Percentiles rank a stretch among this genome's conserved stretches.
phyloP scores from a whole-genome alignment of 2,113 vertebrate genomes.

The Cochlearius cochlearius region DNA sequence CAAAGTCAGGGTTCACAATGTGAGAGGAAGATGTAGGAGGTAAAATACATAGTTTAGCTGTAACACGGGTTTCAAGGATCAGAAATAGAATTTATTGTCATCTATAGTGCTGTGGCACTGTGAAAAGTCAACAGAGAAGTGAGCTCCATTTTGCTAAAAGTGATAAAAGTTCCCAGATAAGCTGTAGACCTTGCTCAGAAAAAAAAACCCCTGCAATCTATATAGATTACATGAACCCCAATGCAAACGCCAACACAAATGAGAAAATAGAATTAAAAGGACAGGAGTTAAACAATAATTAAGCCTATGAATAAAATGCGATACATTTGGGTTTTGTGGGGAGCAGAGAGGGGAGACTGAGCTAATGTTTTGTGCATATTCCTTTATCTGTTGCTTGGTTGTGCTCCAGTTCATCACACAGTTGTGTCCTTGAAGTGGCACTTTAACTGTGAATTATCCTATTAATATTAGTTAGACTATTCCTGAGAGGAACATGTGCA shows the following conservation, averaged over 20 bases:
- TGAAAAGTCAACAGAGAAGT: background rate
- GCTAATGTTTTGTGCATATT: background rate
- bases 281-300: background rate
- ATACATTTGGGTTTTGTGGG: background rate
- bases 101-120: background rate
- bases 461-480: background rate
- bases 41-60: background rate
- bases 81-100: background rate
- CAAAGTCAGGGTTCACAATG: background rate
- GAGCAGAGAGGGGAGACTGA: background rate
- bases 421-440: background rate
- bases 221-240: background rate
- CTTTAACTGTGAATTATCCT: background rate
- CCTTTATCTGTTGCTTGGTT: background rate
- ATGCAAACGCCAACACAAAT: background rate
- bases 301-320: background rate
- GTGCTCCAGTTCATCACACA: background rate
- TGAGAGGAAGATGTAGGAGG: constrained; percentile 24
- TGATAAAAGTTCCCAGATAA: background rate
- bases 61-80: background rate
- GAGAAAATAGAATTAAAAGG: background rate
- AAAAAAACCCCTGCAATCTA: background rate
- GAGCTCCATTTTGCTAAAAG: background rate
- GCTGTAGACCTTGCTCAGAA: background rate
- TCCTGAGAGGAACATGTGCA: background rate